Conservation (phyloP, 37 sponge, comb jelly and placozoan species). For the Amphimedon queenslandica region DNA sequence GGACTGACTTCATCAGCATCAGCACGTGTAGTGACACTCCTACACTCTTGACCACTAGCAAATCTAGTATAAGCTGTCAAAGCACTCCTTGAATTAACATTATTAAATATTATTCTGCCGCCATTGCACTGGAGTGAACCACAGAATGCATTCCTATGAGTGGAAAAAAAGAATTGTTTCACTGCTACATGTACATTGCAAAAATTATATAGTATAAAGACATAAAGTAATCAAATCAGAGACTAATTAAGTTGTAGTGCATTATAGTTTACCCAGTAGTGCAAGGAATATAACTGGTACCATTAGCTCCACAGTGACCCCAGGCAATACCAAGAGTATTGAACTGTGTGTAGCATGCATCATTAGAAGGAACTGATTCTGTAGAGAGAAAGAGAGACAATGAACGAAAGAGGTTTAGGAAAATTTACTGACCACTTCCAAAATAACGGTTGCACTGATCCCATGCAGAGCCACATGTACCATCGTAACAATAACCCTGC, state of each 20-base stretch:
- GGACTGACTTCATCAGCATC: conserved; percentile 24
- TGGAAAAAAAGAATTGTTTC: too few relatives aligned
- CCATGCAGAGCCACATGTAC: conserved; percentile 29
- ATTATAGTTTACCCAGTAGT: conserved; percentile 15
- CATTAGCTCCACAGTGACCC: conserved; percentile 55
- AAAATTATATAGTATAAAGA: too few relatives aligned
- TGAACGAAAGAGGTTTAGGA: not conserved
- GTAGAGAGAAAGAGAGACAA: not conserved
- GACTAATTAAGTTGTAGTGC: too few relatives aligned
- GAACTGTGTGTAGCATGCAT: conserved; percentile 9
- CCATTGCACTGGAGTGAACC: conserved; percentile 44
- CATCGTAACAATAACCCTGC: conserved; percentile 57
- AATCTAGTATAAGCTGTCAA: not conserved
- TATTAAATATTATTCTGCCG: not conserved
- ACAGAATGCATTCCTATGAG: conserved; percentile 37
- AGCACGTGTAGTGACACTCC: conserved; percentile 27
- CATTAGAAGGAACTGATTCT: conserved; percentile 2
- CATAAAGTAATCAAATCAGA: too few relatives aligned
- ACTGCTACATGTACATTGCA: too few relatives aligned
- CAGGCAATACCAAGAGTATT: conserved; percentile 22
- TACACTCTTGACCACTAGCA: not conserved
- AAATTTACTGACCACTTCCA: conserved; percentile 15
- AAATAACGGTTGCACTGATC: conserved; percentile 33
- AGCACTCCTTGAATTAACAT: not conserved
- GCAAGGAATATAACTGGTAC: conserved; percentile 31